Base-by-base conservation (phyloP, 2,797 vertebrate species). In the Gastrophryne carolinensis region DNA sequence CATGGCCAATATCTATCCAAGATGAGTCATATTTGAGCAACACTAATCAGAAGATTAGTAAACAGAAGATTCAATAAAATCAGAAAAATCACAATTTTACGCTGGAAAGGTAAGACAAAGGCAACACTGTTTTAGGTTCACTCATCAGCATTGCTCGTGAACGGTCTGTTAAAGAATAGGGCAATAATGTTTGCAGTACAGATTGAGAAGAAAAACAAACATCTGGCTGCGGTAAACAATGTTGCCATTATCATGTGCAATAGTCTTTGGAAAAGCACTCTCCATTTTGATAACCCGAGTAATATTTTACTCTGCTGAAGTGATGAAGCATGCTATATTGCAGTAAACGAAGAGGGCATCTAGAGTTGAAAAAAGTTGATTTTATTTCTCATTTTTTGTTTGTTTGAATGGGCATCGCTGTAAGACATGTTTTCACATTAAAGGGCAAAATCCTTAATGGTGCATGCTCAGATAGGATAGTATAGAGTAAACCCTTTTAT, bases 351-450 rank as follows among this genome's bases (percentile, higher is more conserved):
- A 17, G 39, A 44, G 39, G 39, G 39, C 24, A 30, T 13, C 13
- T 56, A 56, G 26, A 56, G 19, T 11, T 56, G 13, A 56, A 56
- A 56, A 56, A 27, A 12, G 24, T 56, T 27, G 26, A 7, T 26
- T 56, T 26, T 56, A 56, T 56, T 56, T 56, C 13, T 44, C 39
- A 44, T 44, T n/a, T 44, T 44, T n/a, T 44, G 39, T 44, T n/a
- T n/a, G 13, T 44, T n/a, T 44, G 39, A 44, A 44, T 15, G 13
- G 39, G 17, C 39, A 17, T 50, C 9, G 17, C 23, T 50, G 47
- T 2, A 21, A n/a, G 19, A 50, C 21, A 50, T 21, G 17, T 50
- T 19, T 50, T 50, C 47, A n/a, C 21, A n/a, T 50, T 12, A 9
- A 29, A 24, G 27, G 15, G 13, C 52, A 27, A 27, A 5, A 29